Conservation (phyloP, 1,140 invertebrate species). For the Palaemon carinicauda region DNA sequence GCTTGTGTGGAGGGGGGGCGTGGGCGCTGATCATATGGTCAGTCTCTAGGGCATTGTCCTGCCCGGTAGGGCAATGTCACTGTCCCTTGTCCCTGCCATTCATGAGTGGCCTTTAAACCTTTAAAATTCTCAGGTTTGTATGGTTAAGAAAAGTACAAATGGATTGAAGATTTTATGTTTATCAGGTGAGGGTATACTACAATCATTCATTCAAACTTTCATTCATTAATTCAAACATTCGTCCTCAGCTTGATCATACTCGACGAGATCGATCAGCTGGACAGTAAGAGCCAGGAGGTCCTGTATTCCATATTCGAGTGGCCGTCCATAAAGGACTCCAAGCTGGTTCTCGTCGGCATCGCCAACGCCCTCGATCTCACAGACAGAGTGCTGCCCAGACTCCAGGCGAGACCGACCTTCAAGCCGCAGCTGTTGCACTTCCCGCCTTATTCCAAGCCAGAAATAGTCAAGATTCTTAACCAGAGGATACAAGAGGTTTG, state of each 20-base stretch:
- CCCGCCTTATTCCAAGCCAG: conserved; percentile 87
- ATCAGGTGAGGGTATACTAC: too few relatives aligned
- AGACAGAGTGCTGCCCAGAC: conserved; percentile 85
- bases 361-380: conserved; percentile 97
- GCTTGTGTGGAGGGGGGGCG: too few relatives aligned
- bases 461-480: conserved; percentile 81
- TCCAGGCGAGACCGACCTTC: conserved; percentile 71
- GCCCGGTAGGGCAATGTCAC: too few relatives aligned
- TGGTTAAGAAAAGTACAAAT: too few relatives aligned
- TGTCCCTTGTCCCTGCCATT: too few relatives aligned
- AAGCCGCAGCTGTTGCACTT: conserved; percentile 81
- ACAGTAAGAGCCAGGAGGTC: conserved; percentile 83
- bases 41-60: too few relatives aligned
- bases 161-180: too few relatives aligned
- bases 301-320: conserved; percentile 95
- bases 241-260: conserved; percentile 70
- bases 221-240: too few relatives aligned
- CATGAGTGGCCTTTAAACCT: too few relatives aligned
- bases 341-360: conserved; percentile 87
- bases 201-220: too few relatives aligned
- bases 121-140: too few relatives aligned
- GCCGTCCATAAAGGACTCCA: conserved; percentile 76
- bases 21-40: too few relatives aligned
- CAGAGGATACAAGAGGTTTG: conserved; percentile 74
- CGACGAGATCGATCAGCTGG: conserved; percentile 96